These are phyloP conservation scores for Hydroisotoma schaefferi DNA, from an alignment of 2,888 invertebrate species.

Conservation along the genomic window DNA sequence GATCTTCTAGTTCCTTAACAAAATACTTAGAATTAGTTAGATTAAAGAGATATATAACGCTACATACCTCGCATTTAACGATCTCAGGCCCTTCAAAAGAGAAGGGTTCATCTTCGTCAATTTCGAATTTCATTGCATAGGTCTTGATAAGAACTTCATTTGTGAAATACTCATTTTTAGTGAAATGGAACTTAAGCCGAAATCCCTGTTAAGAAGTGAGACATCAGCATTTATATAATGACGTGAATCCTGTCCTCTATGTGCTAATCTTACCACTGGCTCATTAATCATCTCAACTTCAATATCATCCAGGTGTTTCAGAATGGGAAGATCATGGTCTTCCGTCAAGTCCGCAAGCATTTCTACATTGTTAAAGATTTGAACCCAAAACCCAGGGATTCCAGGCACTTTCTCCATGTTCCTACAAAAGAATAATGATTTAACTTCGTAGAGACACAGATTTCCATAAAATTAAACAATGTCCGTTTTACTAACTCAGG, in stretches of 20 bases:
- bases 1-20: background rate
- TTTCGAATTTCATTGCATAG: slow-evolving; percentile 84
- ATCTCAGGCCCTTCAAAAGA: slow-evolving; percentile 94
- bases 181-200: slow-evolving; percentile 83
- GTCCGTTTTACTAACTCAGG: background rate
- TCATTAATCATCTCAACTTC: slow-evolving; percentile 65
- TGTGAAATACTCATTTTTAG: slow-evolving; percentile 86
- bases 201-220: slow-evolving; percentile 60
- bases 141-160: slow-evolving; percentile 82
- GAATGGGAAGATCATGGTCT: slow-evolving; percentile 82
- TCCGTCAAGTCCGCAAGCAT: slow-evolving; percentile 83
- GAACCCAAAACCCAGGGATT: slow-evolving; percentile 93
- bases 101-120: slow-evolving; percentile 78
- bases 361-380: slow-evolving; percentile 86
- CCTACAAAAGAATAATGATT: background rate
- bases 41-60: too few species aligned
- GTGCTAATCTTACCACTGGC: slow-evolving; percentile 70
- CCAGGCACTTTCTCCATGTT: slow-evolving; percentile 56
- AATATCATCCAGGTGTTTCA: slow-evolving; percentile 77
- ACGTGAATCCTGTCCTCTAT: too few species aligned
- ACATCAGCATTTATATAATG: too few species aligned
- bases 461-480: background rate
- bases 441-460: background rate
- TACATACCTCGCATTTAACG: slow-evolving; percentile 74
- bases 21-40: too few species aligned